A percentile compares a stretch with the other conserved stretches of the same genome.
Evolutionary conservation across 2,113 vertebrate species (phyloP).

Genomic region (Paramisgurnus dabryanus): DNA sequence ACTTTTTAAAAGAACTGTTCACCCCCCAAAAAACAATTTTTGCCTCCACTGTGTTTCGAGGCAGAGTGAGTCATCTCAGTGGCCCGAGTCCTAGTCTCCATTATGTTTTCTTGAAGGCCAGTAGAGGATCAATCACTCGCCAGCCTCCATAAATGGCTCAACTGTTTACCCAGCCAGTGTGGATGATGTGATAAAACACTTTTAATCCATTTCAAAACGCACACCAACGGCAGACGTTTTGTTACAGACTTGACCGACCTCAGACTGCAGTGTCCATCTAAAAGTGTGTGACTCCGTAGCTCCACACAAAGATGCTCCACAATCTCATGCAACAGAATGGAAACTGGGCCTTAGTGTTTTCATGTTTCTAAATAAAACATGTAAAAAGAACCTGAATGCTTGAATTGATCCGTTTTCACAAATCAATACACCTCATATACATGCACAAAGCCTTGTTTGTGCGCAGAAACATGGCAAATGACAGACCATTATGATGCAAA

Average conservation of each 20-base stretch:
- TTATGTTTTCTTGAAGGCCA: slow-evolving; percentile 38
- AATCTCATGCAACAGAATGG: not conserved
- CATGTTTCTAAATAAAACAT: slow-evolving; percentile 17
- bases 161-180: slow-evolving; percentile 38
- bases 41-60: not conserved
- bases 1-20: not conserved
- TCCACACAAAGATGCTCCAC: not conserved
- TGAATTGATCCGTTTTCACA: slow-evolving; percentile 33
- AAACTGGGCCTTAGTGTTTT: not conserved
- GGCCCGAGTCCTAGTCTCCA: slow-evolving; percentile 1
- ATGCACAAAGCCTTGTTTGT: slow-evolving; percentile 23
- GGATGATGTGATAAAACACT: slow-evolving; percentile 44
- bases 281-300: not conserved
- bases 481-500: not conserved
- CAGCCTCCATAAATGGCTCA: slow-evolving; percentile 25
- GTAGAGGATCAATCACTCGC: slow-evolving; percentile 37
- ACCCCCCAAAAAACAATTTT: not conserved
- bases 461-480: slow-evolving; percentile 1
- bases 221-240: slow-evolving; percentile 37
- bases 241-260: slow-evolving; percentile 26
- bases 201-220: slow-evolving; percentile 41
- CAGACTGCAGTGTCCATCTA: slow-evolving; percentile 14
- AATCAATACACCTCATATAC: slow-evolving; percentile 24
- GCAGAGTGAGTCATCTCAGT: slow-evolving; percentile 30
- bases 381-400: slow-evolving; percentile 26